Evolutionary conservation across 2,113 vertebrate genomes (phyloP), one percentile per base, ranked within the genome.

Genomic region (Tragelaphus strepsiceros): DNA sequence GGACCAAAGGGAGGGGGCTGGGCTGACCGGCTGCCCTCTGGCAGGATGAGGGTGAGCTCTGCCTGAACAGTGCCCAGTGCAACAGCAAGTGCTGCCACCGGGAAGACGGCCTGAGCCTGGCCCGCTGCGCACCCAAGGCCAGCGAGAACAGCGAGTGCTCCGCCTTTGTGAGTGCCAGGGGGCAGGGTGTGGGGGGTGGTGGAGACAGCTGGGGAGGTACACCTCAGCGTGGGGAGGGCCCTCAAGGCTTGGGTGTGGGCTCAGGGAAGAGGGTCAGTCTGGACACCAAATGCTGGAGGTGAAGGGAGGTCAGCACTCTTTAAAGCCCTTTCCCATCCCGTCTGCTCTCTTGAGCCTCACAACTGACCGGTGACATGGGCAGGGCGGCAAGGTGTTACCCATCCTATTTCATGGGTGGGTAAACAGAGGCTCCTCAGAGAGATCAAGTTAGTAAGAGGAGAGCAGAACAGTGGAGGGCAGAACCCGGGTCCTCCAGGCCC

Each of bases 1-100:
- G 58, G 22, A 9, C 24, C 0, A 1, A 0, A 30, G 26, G 46
- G 4, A 11, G 14, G 28, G 39, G 19, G 0, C 62, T 6, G 13
- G 51, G 43, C 87, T 97, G 6, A 1, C 16, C 1, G 0, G 13
- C 39, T 26, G n/a, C 58, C 71, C 10, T 12, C 53, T 14, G 1
- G 32, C 98, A 99, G 99, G 96, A 99, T 0, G 32, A 74, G 0
- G 99, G 99, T 0, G 99, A 99, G 93, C 98, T 99, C 96, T 99
- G 99, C 89, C 0, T 98, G 46, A 98, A 98, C 93, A 99, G 99
- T 0, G 0, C 0, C 30, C 99, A 99, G 97, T 99, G 99, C 98
- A 99, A 98, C 93, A 99, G 99, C 11, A 6, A 16, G 6, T 99
- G 99, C 95, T 99, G 99, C 94, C 98, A 99, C 35, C 98, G 96